phyloP scores from a whole-genome alignment of 1,140 invertebrate species.

The Nylanderia fulva region DNA sequence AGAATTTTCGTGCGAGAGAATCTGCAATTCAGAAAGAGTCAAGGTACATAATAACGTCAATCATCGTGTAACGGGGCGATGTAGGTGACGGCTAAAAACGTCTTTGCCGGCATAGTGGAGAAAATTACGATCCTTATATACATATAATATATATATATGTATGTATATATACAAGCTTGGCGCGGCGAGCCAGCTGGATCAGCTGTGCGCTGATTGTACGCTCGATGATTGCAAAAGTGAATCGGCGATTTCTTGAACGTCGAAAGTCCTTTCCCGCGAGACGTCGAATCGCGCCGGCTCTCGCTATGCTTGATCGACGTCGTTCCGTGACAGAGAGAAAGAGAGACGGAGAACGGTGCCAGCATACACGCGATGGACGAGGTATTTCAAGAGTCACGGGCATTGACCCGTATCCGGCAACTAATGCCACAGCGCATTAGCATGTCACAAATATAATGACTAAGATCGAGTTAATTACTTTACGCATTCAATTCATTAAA shows the following conservation, averaged over 20 bases:
- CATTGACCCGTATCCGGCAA: constrained; percentile 49
- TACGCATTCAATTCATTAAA: neutral
- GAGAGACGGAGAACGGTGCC: constrained; percentile 16
- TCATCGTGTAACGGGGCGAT: neutral
- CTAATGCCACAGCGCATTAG: neutral
- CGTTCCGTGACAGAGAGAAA: constrained; percentile 16
- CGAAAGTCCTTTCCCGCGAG: constrained; percentile 71
- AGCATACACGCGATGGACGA: neutral
- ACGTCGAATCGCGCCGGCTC: constrained; percentile 29
- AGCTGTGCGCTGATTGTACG: constrained; percentile 64
- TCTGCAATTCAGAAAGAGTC: constrained; percentile 32
- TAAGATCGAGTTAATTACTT: constrained; percentile 7
- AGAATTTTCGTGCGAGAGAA: constrained; percentile 41
- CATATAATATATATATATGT: too few relatives aligned
- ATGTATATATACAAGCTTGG: neutral
- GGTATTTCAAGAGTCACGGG: constrained; percentile 61
- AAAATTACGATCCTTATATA: constrained; percentile 24
- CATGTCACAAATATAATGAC: constrained; percentile 8
- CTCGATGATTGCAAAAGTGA: constrained; percentile 75
- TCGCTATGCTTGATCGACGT: constrained; percentile 59
- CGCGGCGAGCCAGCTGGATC: constrained; percentile 25
- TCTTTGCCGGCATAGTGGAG: constrained; percentile 24
- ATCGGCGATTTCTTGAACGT: constrained; percentile 73
- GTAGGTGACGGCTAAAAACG: constrained; percentile 8
- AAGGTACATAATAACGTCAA: constrained; percentile 12